Evolutionary conservation across 2,888 invertebrate genomes (phyloP), one percentile per base, ranked within the genome.

Genomic region (Phymatocera aterrima): DNA sequence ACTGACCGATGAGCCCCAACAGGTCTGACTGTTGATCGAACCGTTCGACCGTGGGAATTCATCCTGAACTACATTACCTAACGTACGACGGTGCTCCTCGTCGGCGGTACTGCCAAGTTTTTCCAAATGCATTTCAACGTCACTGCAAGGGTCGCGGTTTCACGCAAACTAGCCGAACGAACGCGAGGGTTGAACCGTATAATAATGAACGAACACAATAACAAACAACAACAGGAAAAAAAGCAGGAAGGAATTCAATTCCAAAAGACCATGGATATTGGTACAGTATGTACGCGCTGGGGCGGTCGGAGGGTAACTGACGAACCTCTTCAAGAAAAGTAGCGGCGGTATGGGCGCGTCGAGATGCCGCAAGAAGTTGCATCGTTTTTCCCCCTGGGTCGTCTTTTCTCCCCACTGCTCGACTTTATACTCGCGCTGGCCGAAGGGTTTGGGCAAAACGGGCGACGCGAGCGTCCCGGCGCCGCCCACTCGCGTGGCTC

Each of bases 401-500:
- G 12, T 40, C 40, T n/a, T n/a, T 57, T 60, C 57, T 46, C 54
- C 75, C 74, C 57, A 70, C 70, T 43, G 43, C 68, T 43, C 28
- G 5, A 5, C 15, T n/a, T n/a, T n/a, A n/a, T n/a, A n/a, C n/a
- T n/a, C 28, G 34, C n/a, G 54, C 51, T 75, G 28, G 21, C 40
- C 75, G 75, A 57, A 54, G 75, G 54, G 57, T 54, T 75, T 40
- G 18, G 43, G 75, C 28, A 34, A 75, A 75, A 75, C 75, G 57
- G 21, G 40, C 75, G 75, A 75, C 60, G 57, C 75, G 57, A 75
- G 57, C 75, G 37, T 72, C 72, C 75, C 75, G 60, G 84, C 84
- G 79, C 86, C 87, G 86, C 87, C 86, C 84, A 87, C 85, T 87
- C 86, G 85, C 86, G 86, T 86, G 86, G 85, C 85, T 85, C 83